Evolutionary conservation across 2,797 vertebrate species (phyloP).

Genomic region (Denticeps clupeoides): DNA sequence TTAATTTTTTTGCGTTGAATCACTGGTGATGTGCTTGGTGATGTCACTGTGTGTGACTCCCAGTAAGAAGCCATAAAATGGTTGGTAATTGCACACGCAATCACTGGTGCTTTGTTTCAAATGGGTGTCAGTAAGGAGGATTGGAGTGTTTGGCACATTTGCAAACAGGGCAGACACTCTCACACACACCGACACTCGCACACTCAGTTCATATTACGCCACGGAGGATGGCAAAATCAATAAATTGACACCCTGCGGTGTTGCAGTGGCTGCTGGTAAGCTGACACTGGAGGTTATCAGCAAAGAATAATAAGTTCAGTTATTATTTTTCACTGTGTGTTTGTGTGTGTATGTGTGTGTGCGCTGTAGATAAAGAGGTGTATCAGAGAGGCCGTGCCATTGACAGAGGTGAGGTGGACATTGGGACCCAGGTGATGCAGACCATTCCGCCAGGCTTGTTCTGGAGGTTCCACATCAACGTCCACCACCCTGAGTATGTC

Average conservation of each 20-base stretch:
- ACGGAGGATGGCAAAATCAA: constrained; percentile 7
- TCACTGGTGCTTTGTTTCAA: too few species aligned
- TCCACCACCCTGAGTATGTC: constrained; percentile 73
- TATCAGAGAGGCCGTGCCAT: constrained; percentile 86
- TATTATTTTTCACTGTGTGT: neutral
- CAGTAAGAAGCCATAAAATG: too few species aligned
- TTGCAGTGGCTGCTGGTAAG: neutral
- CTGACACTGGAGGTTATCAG: constrained; percentile 14
- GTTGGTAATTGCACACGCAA: too few species aligned
- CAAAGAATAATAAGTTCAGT: constrained; percentile 11
- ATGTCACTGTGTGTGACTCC: too few species aligned
- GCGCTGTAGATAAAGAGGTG: constrained; percentile 47
- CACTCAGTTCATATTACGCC: neutral
- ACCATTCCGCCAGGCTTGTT: constrained; percentile 88
- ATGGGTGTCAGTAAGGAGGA: too few species aligned
- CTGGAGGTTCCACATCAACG: constrained; percentile 90
- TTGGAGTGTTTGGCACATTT: too few species aligned
- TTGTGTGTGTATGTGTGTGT: constrained; percentile 4
- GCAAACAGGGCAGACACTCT: neutral
- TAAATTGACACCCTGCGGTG: constrained; percentile 6
- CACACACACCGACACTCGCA: neutral
- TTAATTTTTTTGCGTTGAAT: too few species aligned
- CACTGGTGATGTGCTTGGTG: too few species aligned
- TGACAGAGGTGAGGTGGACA: constrained; percentile 85
- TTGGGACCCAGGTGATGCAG: constrained; percentile 86